Evolutionary conservation across 2,113 vertebrate genomes (phyloP).

Genomic region (Sialia sialis): DNA sequence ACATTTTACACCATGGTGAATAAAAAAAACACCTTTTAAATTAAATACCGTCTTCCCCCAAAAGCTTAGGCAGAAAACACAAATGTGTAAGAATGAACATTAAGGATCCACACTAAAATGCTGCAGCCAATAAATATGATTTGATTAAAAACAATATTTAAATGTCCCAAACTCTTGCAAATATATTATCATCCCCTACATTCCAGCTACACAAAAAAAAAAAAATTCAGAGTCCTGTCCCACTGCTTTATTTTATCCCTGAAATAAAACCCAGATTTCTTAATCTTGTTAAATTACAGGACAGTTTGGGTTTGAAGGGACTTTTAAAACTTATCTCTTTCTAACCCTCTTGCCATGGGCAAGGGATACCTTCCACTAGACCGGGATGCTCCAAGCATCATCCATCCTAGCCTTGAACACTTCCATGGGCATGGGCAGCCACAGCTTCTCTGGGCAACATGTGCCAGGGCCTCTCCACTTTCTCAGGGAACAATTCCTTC

Average conservation of each 20-base stretch:
- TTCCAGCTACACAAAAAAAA: background rate
- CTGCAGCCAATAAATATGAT: background rate
- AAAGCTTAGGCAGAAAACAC: background rate
- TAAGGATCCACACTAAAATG: background rate
- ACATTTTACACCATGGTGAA: background rate
- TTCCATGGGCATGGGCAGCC: background rate
- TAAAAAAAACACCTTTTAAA: background rate
- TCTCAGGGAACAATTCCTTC: background rate
- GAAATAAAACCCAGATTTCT: background rate
- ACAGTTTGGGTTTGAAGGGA: background rate
- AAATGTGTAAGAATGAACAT: background rate
- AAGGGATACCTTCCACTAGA: background rate
- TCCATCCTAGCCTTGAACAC: background rate
- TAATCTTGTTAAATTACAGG: background rate
- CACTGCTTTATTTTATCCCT: background rate
- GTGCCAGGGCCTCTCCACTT: background rate
- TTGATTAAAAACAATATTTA: background rate
- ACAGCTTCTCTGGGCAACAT: background rate
- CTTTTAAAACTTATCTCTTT: background rate
- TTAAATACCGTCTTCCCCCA: background rate
- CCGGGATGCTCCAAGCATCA: rapidly evolving
- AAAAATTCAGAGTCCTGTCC: background rate
- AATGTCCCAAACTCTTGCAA: background rate
- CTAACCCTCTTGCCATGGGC: rapidly evolving
- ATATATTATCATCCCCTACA: background rate